Evolutionary conservation across 2,113 vertebrate species (phyloP).

Genomic region (Misgurnus anguillicaudatus): DNA sequence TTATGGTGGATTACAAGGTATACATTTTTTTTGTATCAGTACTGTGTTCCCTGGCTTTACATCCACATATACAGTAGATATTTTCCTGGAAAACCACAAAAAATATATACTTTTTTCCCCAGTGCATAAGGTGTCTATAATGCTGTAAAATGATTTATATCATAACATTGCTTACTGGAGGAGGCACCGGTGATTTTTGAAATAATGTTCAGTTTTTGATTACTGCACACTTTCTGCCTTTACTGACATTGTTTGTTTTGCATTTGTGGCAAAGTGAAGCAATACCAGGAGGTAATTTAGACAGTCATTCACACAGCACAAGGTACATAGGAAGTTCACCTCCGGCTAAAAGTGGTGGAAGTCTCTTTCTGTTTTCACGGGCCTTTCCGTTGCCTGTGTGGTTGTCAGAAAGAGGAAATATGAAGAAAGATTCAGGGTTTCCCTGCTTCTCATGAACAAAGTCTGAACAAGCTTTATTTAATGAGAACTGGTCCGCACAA

Average conservation of each 20-base stretch:
- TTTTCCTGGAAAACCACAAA: too few relatives aligned
- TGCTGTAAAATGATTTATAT: too few relatives aligned
- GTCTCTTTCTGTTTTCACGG: slow-evolving; percentile 32
- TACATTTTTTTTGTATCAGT: too few relatives aligned
- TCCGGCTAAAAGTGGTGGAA: slow-evolving; percentile 38
- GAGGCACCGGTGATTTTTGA: too few relatives aligned
- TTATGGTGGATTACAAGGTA: too few relatives aligned
- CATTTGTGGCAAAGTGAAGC: slow-evolving; percentile 16
- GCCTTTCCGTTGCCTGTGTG: slow-evolving; percentile 21
- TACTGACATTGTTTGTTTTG: background rate
- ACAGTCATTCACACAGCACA: slow-evolving; percentile 24
- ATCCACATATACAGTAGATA: too few relatives aligned
- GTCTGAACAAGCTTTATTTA: slow-evolving; percentile 32
- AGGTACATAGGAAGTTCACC: slow-evolving; percentile 19
- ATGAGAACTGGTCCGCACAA: slow-evolving; percentile 22
- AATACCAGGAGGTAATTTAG: slow-evolving; percentile 22
- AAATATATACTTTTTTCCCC: too few relatives aligned
- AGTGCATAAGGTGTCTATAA: too few relatives aligned
- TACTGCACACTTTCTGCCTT: background rate
- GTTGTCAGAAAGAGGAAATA: slow-evolving; percentile 47
- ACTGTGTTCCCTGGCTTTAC: too few relatives aligned
- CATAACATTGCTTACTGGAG: too few relatives aligned
- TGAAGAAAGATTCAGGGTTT: slow-evolving; percentile 46
- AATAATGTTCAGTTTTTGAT: too few relatives aligned
- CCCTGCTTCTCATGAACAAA: slow-evolving; percentile 38